phyloP scores from a whole-genome alignment of 1,140 invertebrate genomes.

The Anoplophora glabripennis region DNA sequence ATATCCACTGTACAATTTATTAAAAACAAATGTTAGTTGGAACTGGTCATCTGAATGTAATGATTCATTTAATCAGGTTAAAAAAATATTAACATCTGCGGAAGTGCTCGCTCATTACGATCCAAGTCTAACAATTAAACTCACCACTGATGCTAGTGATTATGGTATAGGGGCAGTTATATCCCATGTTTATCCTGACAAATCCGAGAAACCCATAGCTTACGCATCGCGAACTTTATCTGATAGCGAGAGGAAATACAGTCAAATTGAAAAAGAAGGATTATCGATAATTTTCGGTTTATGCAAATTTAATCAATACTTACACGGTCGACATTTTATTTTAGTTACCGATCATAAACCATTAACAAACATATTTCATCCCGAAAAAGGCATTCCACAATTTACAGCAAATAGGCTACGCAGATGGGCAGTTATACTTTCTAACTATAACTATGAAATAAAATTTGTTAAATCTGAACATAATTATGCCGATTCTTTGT shows the following conservation, averaged over 20 bases:
- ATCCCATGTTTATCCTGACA: conserved; percentile 33
- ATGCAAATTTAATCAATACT: too few species aligned
- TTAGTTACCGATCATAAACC: conserved; percentile 56
- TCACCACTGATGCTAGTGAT: conserved; percentile 33
- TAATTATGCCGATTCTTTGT: too few species aligned
- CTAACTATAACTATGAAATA: conserved; percentile 39
- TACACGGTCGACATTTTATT: too few species aligned
- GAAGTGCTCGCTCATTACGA: too few species aligned
- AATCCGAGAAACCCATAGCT: conserved; percentile 42
- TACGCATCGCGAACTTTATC: conserved; percentile 50
- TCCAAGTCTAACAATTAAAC: conserved; percentile 23
- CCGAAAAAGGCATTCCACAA: conserved; percentile 38
- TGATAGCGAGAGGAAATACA: conserved; percentile 50
- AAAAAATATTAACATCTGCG: too few species aligned
- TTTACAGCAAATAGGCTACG: too few species aligned
- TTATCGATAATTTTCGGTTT: too few species aligned
- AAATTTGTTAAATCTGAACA: too few species aligned
- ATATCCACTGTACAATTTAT: too few species aligned
- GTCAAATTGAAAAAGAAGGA: too few species aligned
- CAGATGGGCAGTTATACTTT: conserved; percentile 43
- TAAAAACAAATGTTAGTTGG: too few species aligned
- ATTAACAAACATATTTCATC: conserved; percentile 48
- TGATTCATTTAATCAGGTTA: neutral
- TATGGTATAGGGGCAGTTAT: conserved; percentile 35
- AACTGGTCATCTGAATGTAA: neutral